phyloP scores from a whole-genome alignment of 2,113 vertebrate species.

The Chauna torquata region DNA sequence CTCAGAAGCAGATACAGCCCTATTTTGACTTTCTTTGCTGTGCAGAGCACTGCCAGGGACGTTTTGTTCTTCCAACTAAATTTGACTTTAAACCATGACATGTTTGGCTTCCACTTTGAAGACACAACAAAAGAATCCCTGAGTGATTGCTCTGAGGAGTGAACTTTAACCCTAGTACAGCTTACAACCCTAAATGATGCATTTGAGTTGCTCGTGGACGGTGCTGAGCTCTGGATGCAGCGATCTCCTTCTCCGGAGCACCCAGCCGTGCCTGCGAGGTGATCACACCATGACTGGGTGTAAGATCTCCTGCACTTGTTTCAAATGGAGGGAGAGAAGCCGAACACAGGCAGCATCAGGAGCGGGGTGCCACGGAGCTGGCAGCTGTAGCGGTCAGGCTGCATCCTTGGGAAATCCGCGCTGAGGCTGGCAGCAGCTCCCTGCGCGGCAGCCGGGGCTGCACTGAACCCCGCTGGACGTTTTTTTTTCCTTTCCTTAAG shows the following conservation, averaged over 20 bases:
- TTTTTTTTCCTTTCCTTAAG: too few relatives aligned
- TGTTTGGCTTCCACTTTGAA: not conserved
- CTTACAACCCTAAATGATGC: not conserved
- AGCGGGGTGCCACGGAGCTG: not conserved
- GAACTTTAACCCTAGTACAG: not conserved
- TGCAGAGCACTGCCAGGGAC: not conserved
- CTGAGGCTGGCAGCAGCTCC: not conserved
- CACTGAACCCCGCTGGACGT: not conserved
- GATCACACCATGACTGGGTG: not conserved
- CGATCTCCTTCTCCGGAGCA: not conserved
- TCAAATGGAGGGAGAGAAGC: not conserved
- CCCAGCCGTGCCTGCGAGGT: fast-evolving
- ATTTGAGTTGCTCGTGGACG: not conserved
- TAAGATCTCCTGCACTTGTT: not conserved
- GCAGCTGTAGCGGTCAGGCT: not conserved
- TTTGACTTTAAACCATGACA: not conserved
- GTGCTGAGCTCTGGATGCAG: not conserved
- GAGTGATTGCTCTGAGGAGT: not conserved
- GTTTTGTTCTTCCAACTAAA: not conserved
- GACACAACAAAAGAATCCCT: not conserved
- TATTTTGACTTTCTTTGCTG: not conserved
- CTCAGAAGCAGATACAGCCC: not conserved
- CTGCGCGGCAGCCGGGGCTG: fast-evolving
- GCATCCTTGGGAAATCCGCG: not conserved
- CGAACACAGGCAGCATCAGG: not conserved